These are phyloP conservation scores for Melanophora roralis DNA, from an alignment of 2,888 invertebrate genomes.

Conservation along the genomic window DNA sequence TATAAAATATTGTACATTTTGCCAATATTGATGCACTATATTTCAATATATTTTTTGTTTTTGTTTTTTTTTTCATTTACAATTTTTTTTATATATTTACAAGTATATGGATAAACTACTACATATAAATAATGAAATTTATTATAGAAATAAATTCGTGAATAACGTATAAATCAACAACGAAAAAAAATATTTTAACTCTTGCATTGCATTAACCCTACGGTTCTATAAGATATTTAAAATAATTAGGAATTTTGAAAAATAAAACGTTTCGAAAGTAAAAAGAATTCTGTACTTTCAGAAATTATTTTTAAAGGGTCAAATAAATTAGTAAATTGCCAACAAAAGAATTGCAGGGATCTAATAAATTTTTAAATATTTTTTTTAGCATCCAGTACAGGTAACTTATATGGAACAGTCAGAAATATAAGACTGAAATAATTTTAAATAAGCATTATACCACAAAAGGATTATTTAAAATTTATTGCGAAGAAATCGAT, in stretches of 20 bases:
- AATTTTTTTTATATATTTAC: slow-evolving; percentile 38
- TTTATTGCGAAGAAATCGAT: slow-evolving; percentile 55
- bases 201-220: not conserved
- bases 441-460: slow-evolving; percentile 44
- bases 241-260: no score
- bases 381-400: no score
- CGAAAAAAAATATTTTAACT: not conserved
- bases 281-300: no score
- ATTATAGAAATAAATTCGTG: not conserved
- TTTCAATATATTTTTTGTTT: slow-evolving; percentile 32
- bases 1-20: not conserved
- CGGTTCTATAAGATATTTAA: no score
- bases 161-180: slow-evolving; percentile 43
- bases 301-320: no score
- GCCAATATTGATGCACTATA: slow-evolving; percentile 16
- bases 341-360: no score
- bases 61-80: no score
- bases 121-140: slow-evolving; percentile 10
- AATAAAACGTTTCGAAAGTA: no score
- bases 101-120: not conserved
- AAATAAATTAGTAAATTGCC: no score
- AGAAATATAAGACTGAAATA: slow-evolving; percentile 20
- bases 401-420: not conserved
- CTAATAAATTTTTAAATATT: no score
- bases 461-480: slow-evolving; percentile 48